phyloP scores from a whole-genome alignment of 2,113 vertebrate species.

The Chloroceryle aenea region DNA sequence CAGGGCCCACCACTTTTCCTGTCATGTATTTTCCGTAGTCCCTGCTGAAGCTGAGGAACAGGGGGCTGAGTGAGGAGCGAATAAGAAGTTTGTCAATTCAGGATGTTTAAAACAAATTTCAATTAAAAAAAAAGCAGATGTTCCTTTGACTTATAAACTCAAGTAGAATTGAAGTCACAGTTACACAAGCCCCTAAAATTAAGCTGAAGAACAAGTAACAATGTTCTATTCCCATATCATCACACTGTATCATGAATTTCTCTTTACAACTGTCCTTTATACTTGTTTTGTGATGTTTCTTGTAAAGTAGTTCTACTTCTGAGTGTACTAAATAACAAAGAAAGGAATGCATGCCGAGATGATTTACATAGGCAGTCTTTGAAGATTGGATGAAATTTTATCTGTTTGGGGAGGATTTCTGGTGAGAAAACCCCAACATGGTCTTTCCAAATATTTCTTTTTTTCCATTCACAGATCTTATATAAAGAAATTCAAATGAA shows the following conservation, averaged over 20 bases:
- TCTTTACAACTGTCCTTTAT: background rate
- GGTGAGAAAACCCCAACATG: slow-evolving; percentile 9
- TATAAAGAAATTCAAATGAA: slow-evolving; percentile 28
- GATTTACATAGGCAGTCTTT: background rate
- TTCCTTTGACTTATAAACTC: background rate
- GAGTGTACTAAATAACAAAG: slow-evolving; percentile 30
- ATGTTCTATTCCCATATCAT: background rate
- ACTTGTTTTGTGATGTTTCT: slow-evolving; percentile 4
- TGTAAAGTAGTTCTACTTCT: slow-evolving; percentile 28
- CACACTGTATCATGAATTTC: background rate
- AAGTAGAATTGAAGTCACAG: background rate
- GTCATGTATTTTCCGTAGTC: background rate
- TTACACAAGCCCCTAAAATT: background rate
- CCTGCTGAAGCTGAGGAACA: background rate
- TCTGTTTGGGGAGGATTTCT: slow-evolving; percentile 7
- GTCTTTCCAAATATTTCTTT: slow-evolving; percentile 38
- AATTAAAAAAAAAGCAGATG: background rate
- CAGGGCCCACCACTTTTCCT: background rate
- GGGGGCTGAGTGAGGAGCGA: background rate
- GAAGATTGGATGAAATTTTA: slow-evolving; percentile 16
- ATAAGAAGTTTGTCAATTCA: background rate
- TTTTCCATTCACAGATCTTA: slow-evolving; percentile 23
- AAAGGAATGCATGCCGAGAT: background rate
- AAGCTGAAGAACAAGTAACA: background rate
- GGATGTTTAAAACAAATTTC: background rate